A percentile compares a stretch with the other conserved stretches of the same genome.
These are phyloP conservation scores for Tauraco hartlaubi DNA, from an alignment of 2,797 vertebrate species.

Conservation along the genomic window DNA sequence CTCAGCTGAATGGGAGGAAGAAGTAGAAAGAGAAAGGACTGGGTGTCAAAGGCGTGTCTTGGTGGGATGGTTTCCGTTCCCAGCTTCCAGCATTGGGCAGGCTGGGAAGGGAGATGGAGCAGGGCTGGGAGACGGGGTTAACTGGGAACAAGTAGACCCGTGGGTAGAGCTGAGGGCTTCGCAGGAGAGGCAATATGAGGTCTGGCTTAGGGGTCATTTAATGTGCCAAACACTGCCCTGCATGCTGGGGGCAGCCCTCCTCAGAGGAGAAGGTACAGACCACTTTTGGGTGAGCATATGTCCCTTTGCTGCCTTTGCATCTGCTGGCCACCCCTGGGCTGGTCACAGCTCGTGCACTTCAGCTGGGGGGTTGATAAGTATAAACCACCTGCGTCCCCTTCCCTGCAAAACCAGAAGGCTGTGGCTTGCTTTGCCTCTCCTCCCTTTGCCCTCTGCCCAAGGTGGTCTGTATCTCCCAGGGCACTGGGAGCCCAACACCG, in stretches of 20 bases:
- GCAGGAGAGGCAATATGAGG: not conserved
- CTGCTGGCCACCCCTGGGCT: not conserved
- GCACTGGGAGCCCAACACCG: not conserved
- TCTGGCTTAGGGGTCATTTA: not conserved
- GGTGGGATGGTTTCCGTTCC: not conserved
- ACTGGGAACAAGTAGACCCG: not conserved
- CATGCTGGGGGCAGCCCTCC: not conserved
- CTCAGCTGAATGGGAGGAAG: not conserved
- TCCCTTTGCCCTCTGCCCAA: not conserved
- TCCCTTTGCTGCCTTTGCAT: not conserved
- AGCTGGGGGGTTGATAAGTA: rapidly evolving
- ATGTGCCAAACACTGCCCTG: not conserved
- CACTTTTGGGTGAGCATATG: not conserved
- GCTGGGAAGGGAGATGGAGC: not conserved
- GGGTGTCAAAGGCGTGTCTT: not conserved
- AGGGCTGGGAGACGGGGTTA: not conserved
- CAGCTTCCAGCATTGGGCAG: not conserved
- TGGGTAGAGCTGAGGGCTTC: not conserved
- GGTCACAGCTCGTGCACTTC: not conserved
- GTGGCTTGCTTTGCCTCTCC: not conserved
- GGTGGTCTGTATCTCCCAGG: not conserved
- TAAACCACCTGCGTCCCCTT: not conserved
- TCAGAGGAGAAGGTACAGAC: not conserved
- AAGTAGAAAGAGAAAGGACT: not conserved
- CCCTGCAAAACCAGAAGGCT: not conserved